Evolutionary conservation across 2,888 invertebrate species (phyloP), one percentile per base, ranked within the genome.

Genomic region (Parascotia fuliginaria): DNA sequence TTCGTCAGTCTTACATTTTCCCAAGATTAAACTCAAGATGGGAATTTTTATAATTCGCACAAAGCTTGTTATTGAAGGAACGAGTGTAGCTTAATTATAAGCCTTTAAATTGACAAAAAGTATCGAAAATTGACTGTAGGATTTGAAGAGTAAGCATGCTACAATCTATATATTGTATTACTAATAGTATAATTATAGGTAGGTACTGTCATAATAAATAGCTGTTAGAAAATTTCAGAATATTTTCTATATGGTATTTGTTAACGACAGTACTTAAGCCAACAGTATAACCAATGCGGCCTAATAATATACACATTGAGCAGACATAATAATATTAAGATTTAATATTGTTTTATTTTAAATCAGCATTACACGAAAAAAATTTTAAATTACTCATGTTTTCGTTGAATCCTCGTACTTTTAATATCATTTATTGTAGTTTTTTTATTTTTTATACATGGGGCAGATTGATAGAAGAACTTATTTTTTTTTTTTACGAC

Each of bases 341-440:
- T 27, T 48, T 43, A 34, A 31, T 47, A 32, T 43, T 46, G 42
- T 51, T 50, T 50, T 46, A 33, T 44, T 54, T 61, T 41, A 53
- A 59, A 52, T 45, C 39, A 48, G 43, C 31, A 32, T 5, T 66
- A 71, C 71, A 70, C 38, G 54, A 61, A 68, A 72, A 73, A 49
- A 63, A 47, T 58, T 67, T 47, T 65, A n/a, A 55, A 44, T 56
- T 56, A 44, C n/a, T 44, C 40, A 61, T 65, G 44, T 40, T 39
- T 77, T 77, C 75, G 76, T 77, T 77, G 76, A 73, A 43, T 61
- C 44, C 14, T 75, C 74, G 70, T 75, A 76, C 71, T 73, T 56
- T 70, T 36, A 36, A 32, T 53, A 44, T 60, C 34, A 15, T 54
- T 54, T 45, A 45, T 55, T 61, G 36, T 54, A n/a, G 38, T 45